Conservation (phyloP, 2,797 vertebrate genomes). For the Etheostoma perlongum region DNA sequence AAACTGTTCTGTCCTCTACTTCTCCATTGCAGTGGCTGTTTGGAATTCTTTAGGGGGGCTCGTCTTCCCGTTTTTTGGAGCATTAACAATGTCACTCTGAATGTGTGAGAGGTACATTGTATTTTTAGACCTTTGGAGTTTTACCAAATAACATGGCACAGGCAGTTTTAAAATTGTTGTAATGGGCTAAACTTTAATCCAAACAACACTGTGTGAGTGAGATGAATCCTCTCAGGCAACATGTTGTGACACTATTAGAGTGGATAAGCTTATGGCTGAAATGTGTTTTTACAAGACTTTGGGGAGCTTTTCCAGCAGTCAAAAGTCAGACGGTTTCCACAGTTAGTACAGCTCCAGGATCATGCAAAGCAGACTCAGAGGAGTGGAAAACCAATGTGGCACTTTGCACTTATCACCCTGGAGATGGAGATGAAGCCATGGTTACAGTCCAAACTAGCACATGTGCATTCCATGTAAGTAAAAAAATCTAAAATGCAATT, state of each 20-base stretch:
- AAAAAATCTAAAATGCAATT: neutral
- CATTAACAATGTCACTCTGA: neutral
- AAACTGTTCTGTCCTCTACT: constrained; percentile 17
- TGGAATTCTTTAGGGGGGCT: constrained; percentile 18
- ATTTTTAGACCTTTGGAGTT: neutral
- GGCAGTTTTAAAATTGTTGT: neutral
- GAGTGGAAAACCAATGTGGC: constrained; percentile 73
- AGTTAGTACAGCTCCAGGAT: constrained; percentile 1
- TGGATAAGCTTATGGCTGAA: constrained; percentile 68
- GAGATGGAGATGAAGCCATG: constrained; percentile 60
- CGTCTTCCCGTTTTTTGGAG: constrained; percentile 23
- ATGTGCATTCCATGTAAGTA: constrained; percentile 82
- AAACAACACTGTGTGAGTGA: constrained; percentile 1
- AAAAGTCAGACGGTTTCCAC: constrained; percentile 30
- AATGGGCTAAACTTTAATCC: constrained; percentile 7
- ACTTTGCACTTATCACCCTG: constrained; percentile 68
- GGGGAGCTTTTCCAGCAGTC: constrained; percentile 38
- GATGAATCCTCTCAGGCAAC: constrained; percentile 64
- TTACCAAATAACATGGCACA: neutral
- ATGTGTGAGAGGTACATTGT: neutral
- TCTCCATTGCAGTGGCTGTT: constrained; percentile 26
- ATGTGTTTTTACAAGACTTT: constrained; percentile 53
- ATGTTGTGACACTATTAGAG: constrained; percentile 48
- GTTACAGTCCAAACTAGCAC: constrained; percentile 83
- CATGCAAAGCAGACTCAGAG: constrained; percentile 42